These are phyloP conservation scores for Diaperis boleti DNA, from an alignment of 2,888 invertebrate genomes.

Conservation along the genomic window DNA sequence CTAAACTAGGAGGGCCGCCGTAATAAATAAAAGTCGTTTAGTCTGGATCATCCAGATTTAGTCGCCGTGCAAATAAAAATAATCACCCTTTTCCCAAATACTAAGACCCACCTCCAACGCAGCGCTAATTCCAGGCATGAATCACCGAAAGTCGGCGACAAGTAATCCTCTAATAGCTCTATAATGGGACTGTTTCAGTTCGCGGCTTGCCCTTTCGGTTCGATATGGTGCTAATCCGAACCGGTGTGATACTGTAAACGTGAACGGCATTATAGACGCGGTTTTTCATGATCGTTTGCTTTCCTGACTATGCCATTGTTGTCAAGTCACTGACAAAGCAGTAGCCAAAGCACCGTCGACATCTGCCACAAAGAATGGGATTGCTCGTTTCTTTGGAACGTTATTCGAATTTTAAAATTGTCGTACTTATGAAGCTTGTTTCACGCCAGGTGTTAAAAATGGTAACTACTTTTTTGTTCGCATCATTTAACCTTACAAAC, in stretches of 20 bases:
- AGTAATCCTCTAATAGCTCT: constrained; percentile 38
- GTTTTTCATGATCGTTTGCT: constrained; percentile 32
- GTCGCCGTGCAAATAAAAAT: constrained; percentile 28
- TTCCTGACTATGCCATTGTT: constrained; percentile 33
- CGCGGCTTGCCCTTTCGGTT: constrained; percentile 29
- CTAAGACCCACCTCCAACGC: constrained; percentile 25
- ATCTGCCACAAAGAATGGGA: constrained; percentile 24
- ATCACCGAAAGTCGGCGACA: constrained; percentile 35
- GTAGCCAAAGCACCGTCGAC: constrained; percentile 4
- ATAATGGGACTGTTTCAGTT: constrained; percentile 35
- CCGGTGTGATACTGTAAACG: constrained; percentile 23
- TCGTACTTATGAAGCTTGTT: no score
- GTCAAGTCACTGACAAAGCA: constrained; percentile 22
- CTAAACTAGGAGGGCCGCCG: constrained; percentile 1
- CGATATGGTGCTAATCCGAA: constrained; percentile 25
- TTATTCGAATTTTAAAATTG: no score
- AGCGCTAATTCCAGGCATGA: constrained; percentile 31
- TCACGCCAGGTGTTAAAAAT: no score
- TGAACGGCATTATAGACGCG: constrained; percentile 32
- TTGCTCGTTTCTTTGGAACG: constrained; percentile 25
- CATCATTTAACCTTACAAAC: no score
- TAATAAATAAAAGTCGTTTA: constrained; percentile 24
- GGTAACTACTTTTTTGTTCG: no score
- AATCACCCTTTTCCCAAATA: constrained; percentile 36
- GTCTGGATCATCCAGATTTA: constrained; percentile 31